Conservation (phyloP, 2,113 vertebrate genomes). For the Tiliqua scincoides region DNA sequence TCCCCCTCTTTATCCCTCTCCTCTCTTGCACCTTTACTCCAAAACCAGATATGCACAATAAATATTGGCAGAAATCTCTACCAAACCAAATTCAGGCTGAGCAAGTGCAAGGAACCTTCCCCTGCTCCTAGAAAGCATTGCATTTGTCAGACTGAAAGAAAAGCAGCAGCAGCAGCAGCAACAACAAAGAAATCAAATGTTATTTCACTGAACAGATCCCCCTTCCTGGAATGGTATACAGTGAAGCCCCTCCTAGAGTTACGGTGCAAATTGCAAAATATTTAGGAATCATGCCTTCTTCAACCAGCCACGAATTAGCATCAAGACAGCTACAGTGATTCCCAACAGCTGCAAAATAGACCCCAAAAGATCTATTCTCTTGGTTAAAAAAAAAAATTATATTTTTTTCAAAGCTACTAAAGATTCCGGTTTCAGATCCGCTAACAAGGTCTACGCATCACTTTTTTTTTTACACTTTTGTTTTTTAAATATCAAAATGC, state of each 20-base stretch:
- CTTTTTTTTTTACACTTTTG: slow-evolving; percentile 16
- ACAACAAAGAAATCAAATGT: not conserved
- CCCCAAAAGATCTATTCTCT: not conserved
- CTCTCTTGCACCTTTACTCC: not conserved
- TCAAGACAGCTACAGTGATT: not conserved
- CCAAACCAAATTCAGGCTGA: not conserved
- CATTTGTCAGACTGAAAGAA: not conserved
- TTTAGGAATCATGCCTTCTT: not conserved
- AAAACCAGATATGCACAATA: not conserved
- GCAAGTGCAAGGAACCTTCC: not conserved
- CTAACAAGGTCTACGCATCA: slow-evolving; percentile 21
- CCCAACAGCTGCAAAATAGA: not conserved
- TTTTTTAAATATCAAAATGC: slow-evolving; percentile 35
- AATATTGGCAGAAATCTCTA: not conserved
- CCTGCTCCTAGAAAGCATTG: not conserved
- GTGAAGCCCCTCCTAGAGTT: not conserved
- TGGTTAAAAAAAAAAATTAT: not conserved
- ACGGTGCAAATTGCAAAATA: slow-evolving; percentile 30
- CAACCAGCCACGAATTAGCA: not conserved
- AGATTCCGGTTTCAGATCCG: slow-evolving; percentile 14
- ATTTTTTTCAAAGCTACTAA: slow-evolving; percentile 28
- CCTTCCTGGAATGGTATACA: not conserved
- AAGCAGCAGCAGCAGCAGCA: not conserved
- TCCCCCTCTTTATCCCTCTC: not conserved
- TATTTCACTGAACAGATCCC: slow-evolving; percentile 9